Evolutionary conservation across 1,140 invertebrate genomes (phyloP).

Genomic region (Ephestia elutella): DNA sequence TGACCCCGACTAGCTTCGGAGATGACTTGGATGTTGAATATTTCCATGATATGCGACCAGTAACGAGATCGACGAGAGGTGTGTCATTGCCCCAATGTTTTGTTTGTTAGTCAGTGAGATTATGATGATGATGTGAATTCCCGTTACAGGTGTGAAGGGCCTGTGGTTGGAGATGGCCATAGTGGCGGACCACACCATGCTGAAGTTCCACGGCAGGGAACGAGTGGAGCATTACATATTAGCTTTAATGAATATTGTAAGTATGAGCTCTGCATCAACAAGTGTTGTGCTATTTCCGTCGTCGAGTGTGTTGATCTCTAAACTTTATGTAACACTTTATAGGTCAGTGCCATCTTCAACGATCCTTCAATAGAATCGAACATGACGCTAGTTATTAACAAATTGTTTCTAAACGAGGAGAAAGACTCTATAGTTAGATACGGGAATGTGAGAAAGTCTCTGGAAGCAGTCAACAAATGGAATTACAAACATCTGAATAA

Average conservation of each 20-base stretch:
- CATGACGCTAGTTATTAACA: conserved; percentile 78
- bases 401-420: conserved; percentile 78
- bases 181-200: conserved; percentile 80
- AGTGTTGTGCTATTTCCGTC: conserved; percentile 29
- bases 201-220: conserved; percentile 80
- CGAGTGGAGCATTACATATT: conserved; percentile 82
- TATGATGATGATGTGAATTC: conserved; percentile 22
- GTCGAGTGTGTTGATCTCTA: conserved; percentile 35
- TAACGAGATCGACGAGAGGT: conserved; percentile 61
- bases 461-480: conserved; percentile 86
- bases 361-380: conserved; percentile 81
- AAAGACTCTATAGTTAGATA: conserved; percentile 76
- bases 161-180: conserved; percentile 82
- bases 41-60: conserved; percentile 37
- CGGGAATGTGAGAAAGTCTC: conserved; percentile 80
- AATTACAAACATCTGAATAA: conserved; percentile 77
- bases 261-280: conserved; percentile 27
- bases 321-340: conserved; percentile 61
- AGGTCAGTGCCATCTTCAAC: conserved; percentile 84
- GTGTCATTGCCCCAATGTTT: conserved; percentile 28
- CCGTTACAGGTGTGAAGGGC: conserved; percentile 59
- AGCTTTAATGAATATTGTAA: conserved; percentile 85
- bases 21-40: conserved; percentile 40
- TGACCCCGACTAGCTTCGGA: conserved; percentile 35
- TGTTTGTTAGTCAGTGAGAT: conserved; percentile 11